phyloP scores from a whole-genome alignment of 2,797 vertebrate species.

The Morelia viridis region DNA sequence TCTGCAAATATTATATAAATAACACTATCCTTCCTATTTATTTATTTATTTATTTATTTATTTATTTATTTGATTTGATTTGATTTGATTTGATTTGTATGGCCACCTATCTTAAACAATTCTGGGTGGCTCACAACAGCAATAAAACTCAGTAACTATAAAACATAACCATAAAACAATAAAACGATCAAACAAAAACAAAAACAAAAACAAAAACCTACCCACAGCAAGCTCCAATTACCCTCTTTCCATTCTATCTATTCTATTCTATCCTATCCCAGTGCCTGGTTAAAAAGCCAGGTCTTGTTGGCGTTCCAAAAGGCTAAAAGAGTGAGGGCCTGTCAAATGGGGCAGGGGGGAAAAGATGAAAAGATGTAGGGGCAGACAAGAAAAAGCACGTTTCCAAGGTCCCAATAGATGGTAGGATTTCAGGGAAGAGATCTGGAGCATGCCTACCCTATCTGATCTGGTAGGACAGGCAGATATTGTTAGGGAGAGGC shows the following conservation, averaged over 20 bases:
- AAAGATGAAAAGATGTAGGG: not conserved
- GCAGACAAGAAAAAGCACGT: not conserved
- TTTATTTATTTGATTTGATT: too few relatives aligned
- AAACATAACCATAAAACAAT: not conserved
- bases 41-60: not conserved
- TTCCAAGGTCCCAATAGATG: not conserved
- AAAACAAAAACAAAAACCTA: not conserved
- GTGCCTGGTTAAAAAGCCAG: not conserved
- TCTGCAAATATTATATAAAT: not conserved
- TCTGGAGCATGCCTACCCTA: too few relatives aligned
- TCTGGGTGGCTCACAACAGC: not conserved
- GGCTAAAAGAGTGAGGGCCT: not conserved
- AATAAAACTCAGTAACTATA: not conserved
- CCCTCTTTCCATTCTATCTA: not conserved
- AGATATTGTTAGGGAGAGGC: not conserved
- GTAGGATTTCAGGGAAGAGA: not conserved
- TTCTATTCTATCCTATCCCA: not conserved
- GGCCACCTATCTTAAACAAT: not conserved
- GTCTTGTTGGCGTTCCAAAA: not conserved
- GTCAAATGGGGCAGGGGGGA: not conserved
- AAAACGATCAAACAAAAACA: not conserved
- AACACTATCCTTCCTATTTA: not conserved
- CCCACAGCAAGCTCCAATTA: not conserved
- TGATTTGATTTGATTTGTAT: not conserved
- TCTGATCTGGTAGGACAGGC: not conserved